These are phyloP conservation scores for Oceanodroma leucorhoa DNA, from an alignment of 2,797 vertebrate genomes.

Conservation along the genomic window DNA sequence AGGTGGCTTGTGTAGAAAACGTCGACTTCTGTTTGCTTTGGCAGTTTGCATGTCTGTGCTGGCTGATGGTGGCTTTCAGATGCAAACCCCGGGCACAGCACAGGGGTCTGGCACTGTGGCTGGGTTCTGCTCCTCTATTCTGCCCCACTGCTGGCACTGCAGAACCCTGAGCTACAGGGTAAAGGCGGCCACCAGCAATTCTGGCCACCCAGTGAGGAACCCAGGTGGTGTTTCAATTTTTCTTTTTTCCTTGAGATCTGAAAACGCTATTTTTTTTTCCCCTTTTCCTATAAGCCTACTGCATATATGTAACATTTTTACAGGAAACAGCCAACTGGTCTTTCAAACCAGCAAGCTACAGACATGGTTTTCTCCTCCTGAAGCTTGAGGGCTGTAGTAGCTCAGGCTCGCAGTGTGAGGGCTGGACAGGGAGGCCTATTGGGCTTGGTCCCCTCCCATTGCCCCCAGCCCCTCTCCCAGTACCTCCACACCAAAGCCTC, in stretches of 20 bases:
- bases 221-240: accelerated
- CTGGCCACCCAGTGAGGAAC: neutral
- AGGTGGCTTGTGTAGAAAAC: neutral
- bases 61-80: accelerated
- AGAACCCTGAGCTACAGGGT: neutral
- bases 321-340: neutral
- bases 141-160: neutral
- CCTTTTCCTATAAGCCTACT: neutral
- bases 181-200: neutral
- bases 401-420: accelerated
- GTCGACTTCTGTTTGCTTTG: neutral
- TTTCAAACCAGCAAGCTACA: neutral
- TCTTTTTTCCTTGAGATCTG: neutral
- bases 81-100: accelerated
- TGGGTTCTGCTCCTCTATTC: neutral
- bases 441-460: neutral
- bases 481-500: neutral
- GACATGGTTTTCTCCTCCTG: neutral
- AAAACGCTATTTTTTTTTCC: accelerated
- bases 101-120: accelerated
- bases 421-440: neutral
- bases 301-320: neutral
- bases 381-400: neutral
- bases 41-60: neutral
- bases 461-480: neutral